Base-by-base conservation (phyloP, 64 coral and sea anemone genomes). In the Montipora efflorescens region DNA sequence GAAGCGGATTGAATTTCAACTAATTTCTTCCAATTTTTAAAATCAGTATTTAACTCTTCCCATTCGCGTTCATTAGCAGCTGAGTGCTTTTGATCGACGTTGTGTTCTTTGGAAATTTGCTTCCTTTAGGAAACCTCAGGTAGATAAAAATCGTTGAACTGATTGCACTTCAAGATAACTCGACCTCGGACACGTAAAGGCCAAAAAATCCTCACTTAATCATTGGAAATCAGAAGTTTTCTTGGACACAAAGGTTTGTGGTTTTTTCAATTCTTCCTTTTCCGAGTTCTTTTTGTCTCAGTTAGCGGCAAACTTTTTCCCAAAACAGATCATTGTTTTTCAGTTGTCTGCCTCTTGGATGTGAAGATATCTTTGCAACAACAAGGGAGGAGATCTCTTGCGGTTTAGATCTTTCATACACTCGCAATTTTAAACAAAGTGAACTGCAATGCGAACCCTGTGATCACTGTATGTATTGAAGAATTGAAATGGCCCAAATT, bases 171-270 rank as follows among this genome's bases (percentile, higher is more conserved):
- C 1, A 57, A 8, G 11, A 4, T 11, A 8, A 8, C 53, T 57
- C 53, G 53, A 36, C 36, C 36, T 36, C 36, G 36, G 62, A 47
- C 82, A 86, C 9, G 11, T n/a, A 78, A 78, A 15, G 47, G 1
- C 6, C 20, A 23, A 23, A 64, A 20, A 47, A 50, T 78, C 76
- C 36, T 36, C 36, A 36, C 36, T 36, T 36, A 36, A 36, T 16
- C 16, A 19, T 15, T 19, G 15, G 45, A 78, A 86, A 86, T 49
- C 66, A 51, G 7, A 82, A 15, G 4, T 49, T 86, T 14, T 48
- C 47, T 5, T 36, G 13, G 7, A 86, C 82, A 86, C 36, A 86
- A 71, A 86, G 82, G 82, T 86, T 86, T 86, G 82, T 86, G 82
- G 82, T 72, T 66, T 51, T 57, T 22, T 71, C 66, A 1, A 12